Evolutionary conservation across 2,888 invertebrate species (phyloP).

Genomic region (Callyntrura sp.): DNA sequence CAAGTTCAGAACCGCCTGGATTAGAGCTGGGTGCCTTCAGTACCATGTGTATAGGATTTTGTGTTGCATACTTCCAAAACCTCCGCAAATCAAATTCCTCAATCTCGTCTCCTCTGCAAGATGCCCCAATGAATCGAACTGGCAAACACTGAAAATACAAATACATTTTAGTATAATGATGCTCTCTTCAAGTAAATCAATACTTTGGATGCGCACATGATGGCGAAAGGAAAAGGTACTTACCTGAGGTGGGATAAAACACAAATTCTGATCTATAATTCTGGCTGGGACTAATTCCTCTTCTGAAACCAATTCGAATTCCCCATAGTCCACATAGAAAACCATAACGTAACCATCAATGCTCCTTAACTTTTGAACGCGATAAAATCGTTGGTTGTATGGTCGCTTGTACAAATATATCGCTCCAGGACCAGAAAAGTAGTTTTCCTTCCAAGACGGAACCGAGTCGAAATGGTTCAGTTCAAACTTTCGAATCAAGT

Average conservation of each 20-base stretch:
- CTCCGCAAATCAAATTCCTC: not conserved
- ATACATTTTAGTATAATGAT: not conserved
- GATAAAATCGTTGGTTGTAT: not conserved
- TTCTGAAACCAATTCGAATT: not conserved
- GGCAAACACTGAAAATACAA: constrained; percentile 45
- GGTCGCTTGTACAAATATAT: not conserved
- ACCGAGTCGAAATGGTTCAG: not conserved
- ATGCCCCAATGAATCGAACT: constrained; percentile 25
- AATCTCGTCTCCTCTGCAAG: not conserved
- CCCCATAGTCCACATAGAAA: constrained; percentile 47
- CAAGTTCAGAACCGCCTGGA: not conserved
- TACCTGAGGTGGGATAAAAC: constrained; percentile 61
- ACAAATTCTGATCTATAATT: constrained; percentile 38
- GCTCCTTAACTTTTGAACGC: not conserved
- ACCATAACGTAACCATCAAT: not conserved
- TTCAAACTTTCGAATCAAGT: not conserved
- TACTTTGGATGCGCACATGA: not conserved
- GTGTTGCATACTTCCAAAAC: constrained; percentile 29
- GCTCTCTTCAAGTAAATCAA: not conserved
- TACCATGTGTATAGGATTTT: not conserved
- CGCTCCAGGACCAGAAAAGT: not conserved
- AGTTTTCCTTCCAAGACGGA: not conserved
- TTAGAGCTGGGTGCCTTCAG: not conserved
- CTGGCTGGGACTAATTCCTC: constrained; percentile 4
- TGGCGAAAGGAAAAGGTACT: not conserved